Percentiles rank a stretch among this genome's conserved stretches.
These are phyloP conservation scores for Danio tinwini DNA, from an alignment of 2,797 vertebrate species.

Conservation along the genomic window DNA sequence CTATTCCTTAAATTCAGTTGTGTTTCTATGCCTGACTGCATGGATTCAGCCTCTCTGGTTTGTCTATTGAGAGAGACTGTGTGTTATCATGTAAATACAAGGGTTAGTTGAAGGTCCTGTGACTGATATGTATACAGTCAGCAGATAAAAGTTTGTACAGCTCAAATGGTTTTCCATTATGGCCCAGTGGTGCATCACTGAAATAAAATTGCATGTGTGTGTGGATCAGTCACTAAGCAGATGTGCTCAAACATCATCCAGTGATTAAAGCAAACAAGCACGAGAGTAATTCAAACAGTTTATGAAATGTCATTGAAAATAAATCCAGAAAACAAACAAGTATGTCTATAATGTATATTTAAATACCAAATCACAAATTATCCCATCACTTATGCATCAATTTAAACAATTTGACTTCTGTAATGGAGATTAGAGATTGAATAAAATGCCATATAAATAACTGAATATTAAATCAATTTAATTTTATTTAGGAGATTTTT, in stretches of 20 bases:
- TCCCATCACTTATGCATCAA: not conserved
- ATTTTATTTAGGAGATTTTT: too few species aligned
- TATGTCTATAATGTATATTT: conserved; percentile 12
- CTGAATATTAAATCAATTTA: too few species aligned
- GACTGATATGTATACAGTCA: conserved; percentile 11
- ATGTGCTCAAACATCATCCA: conserved; percentile 8
- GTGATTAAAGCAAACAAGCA: conserved; percentile 15
- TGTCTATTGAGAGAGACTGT: not conserved
- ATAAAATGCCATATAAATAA: too few species aligned
- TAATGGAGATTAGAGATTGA: not conserved
- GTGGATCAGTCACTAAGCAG: conserved; percentile 20
- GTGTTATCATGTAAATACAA: conserved; percentile 24
- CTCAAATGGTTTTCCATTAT: conserved; percentile 33
- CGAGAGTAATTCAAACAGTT: conserved; percentile 2
- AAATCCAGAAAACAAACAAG: not conserved
- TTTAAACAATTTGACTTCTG: not conserved
- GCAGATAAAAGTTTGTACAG: conserved; percentile 19
- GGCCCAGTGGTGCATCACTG: not conserved
- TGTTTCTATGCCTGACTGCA: not conserved
- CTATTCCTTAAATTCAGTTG: conserved; percentile 4
- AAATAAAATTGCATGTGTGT: conserved; percentile 21
- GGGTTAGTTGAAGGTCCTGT: conserved; percentile 22
- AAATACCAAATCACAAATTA: not conserved
- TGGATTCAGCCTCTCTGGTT: not conserved
- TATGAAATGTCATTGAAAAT: not conserved